Base-by-base conservation (phyloP, 2,888 invertebrate genomes). In the Rhyacophila evoluta region DNA sequence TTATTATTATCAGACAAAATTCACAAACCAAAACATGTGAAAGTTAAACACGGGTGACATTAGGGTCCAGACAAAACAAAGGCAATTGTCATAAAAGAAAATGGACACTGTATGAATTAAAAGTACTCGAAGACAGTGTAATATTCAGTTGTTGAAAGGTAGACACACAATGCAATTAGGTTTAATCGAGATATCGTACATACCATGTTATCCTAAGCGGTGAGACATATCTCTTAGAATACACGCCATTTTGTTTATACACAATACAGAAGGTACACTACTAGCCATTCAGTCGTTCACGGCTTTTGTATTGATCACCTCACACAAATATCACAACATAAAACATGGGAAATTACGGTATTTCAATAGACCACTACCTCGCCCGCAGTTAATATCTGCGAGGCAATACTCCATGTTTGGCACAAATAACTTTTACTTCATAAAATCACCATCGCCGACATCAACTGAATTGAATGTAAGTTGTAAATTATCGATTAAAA, bases 231-330 rank as follows among this genome's bases (percentile, higher is more conserved):
- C 72, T 76, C 76, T 11, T 28, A 76, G 76, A 76, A 76, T 71
- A 76, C 38, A 68, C 76, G 76, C 76, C 76, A 76, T 76, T 72
- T 76, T 76, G 76, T 76, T 76, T 76, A 72, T 72, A 76, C 76
- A 76, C 76, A 76, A 76, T 76, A 76, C 72, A 37, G 36, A 55
- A 55, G 36, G 67, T 72, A 72, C 76, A 76, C 72, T 37, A 69
- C 41, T 69, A 75, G 70, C 76, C 72, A 76, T 72, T 72, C 70
- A 70, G 75, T 75, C 41, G 72, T 72, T 69, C 69, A 69, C 55
- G 55, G 76, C 55, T 76, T 70, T 70, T 70, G 70, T 71, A 75
- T 76, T 27, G 76, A 76, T 76, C 76, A 76, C 71, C 41, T 55
- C 41, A 76, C 76, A 41, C 41, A 76, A 69, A 76, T 55, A 72